Evolutionary conservation across 2,797 vertebrate species (phyloP), one percentile per base, ranked within the genome.

Genomic region (Pristis pectinata): DNA sequence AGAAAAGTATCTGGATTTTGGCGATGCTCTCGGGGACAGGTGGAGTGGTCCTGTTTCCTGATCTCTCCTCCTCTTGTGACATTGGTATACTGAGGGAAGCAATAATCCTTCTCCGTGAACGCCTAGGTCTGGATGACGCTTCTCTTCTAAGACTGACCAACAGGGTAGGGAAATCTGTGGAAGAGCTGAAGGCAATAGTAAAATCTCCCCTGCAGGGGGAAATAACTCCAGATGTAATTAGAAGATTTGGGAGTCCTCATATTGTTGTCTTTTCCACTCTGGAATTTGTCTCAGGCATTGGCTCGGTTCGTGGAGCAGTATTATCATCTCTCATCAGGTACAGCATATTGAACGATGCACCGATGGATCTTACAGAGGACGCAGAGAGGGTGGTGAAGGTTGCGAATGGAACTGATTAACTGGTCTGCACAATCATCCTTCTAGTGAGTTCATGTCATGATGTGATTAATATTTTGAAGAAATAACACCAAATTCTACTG

Each of bases 231-330:
- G 70, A 94, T 30, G 67, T 59, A 1, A 56, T 83, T 13, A 10
- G 0, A 2, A 94, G 3, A 1, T 53, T 34, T 95, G 8, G 1
- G 19, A 77, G 34, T 0, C 22, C 17, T 0, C 19, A 0, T 24
- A 24, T 67, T 6, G 5, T 0, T 0, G 0, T 4, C 72, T 61
- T 0, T 10, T 80, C 82, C 0, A 0, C 89, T 0, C 1, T 17
- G 0, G 94, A 95, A 44, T 0, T 61, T 34, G 30, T 89, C 0
- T 56, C 85, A 19, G 34, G 89, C 56, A 17, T 89, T 19, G 85
- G 85, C 7, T 61, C 56, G 34, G 89, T 89, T 34, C 89, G 89
- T 89, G 85, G 85, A 61, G 85, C 85, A 89, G 30, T 85, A n/a
- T 89, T 85, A 89, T 61, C 85, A 37, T 89, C 85, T 53, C 27